phyloP scores from a whole-genome alignment of 2,797 vertebrate species.

The Diceros bicornis region DNA sequence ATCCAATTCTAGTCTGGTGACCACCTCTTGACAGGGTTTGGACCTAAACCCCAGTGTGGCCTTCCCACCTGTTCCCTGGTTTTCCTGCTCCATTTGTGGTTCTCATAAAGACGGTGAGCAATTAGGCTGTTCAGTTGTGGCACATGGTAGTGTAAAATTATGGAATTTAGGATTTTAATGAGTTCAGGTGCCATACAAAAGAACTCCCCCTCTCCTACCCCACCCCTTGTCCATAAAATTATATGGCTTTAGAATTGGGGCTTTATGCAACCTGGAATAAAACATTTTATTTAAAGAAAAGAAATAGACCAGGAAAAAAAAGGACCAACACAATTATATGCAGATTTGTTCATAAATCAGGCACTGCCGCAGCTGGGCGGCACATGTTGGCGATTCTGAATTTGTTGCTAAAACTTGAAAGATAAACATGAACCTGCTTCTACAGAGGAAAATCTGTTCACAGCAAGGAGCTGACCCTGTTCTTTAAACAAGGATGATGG shows the following conservation, averaged over 20 bases:
- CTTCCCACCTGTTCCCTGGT: slow-evolving; percentile 89
- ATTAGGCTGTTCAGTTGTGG: slow-evolving; percentile 89
- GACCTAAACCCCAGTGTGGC: slow-evolving; percentile 81
- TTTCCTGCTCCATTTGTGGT: slow-evolving; percentile 88
- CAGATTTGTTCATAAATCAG: slow-evolving; percentile 91
- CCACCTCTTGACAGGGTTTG: slow-evolving; percentile 76
- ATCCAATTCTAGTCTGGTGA: slow-evolving; percentile 57
- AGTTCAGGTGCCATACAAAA: slow-evolving; percentile 92
- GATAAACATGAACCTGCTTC: slow-evolving; percentile 91
- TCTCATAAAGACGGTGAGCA: slow-evolving; percentile 89
- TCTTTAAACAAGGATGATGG: slow-evolving; percentile 89
- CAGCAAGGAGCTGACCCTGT: slow-evolving; percentile 88
- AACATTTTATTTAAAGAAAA: slow-evolving; percentile 89
- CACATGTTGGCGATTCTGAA: slow-evolving; percentile 89
- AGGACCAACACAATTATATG: slow-evolving; percentile 89
- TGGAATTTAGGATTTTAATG: slow-evolving; percentile 92
- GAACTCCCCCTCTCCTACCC: slow-evolving; percentile 80
- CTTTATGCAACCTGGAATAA: slow-evolving; percentile 89
- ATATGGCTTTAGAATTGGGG: slow-evolving; percentile 90
- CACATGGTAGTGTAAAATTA: slow-evolving; percentile 92
- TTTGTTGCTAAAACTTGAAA: slow-evolving; percentile 90
- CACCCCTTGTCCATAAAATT: slow-evolving; percentile 90
- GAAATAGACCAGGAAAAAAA: slow-evolving; percentile 69
- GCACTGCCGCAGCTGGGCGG: slow-evolving; percentile 87
- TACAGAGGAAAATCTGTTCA: slow-evolving; percentile 90